These are phyloP conservation scores for Gasteruption jaculator DNA, from an alignment of 2,888 invertebrate genomes.

Conservation along the genomic window DNA sequence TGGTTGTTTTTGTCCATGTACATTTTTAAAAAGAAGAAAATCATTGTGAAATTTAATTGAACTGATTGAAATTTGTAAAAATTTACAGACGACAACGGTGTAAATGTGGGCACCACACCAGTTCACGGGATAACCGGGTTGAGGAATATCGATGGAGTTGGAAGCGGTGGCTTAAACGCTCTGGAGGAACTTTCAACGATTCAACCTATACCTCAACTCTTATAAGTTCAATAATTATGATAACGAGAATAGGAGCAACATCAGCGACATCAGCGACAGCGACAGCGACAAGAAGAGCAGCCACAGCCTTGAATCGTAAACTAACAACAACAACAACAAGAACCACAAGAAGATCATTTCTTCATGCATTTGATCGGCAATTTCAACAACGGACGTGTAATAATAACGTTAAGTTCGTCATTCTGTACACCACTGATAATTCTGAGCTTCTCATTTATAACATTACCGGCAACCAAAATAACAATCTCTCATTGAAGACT, in stretches of 20 bases:
- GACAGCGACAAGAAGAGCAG: conserved; percentile 3
- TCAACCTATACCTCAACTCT: conserved; percentile 23
- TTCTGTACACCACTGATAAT: conserved; percentile 27
- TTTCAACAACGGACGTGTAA: too few species aligned
- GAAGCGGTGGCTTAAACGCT: conserved; percentile 24
- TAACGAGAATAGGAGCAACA: background rate
- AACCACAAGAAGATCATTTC: too few species aligned
- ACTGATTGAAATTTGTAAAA: conserved; percentile 1
- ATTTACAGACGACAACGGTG: conserved; percentile 36
- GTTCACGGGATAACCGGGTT: conserved; percentile 33
- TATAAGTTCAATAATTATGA: conserved; percentile 22
- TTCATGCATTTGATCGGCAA: too few species aligned
- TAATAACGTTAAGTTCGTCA: conserved; percentile 27
- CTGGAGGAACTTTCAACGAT: conserved; percentile 26
- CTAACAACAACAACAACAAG: too few species aligned
- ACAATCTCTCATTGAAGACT: conserved; percentile 27
- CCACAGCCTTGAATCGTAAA: too few species aligned
- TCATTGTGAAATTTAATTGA: conserved; percentile 1
- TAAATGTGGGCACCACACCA: conserved; percentile 35
- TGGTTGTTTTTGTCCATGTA: too few species aligned
- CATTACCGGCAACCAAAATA: too few species aligned
- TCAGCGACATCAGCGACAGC: conserved; percentile 4
- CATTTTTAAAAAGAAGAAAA: background rate
- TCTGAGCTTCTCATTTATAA: conserved; percentile 32
- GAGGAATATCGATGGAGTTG: conserved; percentile 28